Base-by-base conservation (phyloP, 2,113 vertebrate genomes). In the Perca schrenkii region DNA sequence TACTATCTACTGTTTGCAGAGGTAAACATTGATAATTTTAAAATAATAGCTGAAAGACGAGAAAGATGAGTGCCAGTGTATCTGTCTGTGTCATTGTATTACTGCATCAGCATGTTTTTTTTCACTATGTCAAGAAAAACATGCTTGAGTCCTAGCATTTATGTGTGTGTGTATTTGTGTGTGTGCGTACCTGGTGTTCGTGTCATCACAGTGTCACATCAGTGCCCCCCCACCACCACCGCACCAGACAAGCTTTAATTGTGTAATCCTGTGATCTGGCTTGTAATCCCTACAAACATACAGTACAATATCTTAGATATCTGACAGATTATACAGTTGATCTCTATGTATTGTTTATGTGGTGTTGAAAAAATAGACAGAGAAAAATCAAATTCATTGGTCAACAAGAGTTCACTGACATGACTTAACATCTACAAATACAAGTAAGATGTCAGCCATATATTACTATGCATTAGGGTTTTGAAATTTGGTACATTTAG, bases 261-360 rank as follows among this genome's bases (percentile, higher is more conserved):
- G 89, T 89, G 80, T 92, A 92, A 94, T 93, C 90, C 91, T 40
- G 69, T 85, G 84, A 91, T 91, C 74, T 1, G n/a, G 56, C 46
- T 68, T 87, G 87, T 93, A 93, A 93, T 91, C 91, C 84, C 80
- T 62, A 87, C 75, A 86, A 87, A 84, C 68, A 79, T 52, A 85
- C 66, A 86, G 50, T 17, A 56, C 63, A 78, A 53, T 31, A 67
- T 62, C 63, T 84, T 8, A 61, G 67, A 73, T 81, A 73, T 62
- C 36, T 65, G 49, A 12, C 77, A 84, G 75, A 87, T 89, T 86
- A 82, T 19, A 15, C 10, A 74, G 43, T 31, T 56, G 25, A 77
- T 84, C 77, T 76, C n/a, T 47, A n/a, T 80, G 73, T 74, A 79
- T 69, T 89, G 28, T 82, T 87, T 76, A 52, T 64, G 11, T 66